Conservation (phyloP, 2,888 invertebrate genomes). For the Hedychridium roseum region DNA sequence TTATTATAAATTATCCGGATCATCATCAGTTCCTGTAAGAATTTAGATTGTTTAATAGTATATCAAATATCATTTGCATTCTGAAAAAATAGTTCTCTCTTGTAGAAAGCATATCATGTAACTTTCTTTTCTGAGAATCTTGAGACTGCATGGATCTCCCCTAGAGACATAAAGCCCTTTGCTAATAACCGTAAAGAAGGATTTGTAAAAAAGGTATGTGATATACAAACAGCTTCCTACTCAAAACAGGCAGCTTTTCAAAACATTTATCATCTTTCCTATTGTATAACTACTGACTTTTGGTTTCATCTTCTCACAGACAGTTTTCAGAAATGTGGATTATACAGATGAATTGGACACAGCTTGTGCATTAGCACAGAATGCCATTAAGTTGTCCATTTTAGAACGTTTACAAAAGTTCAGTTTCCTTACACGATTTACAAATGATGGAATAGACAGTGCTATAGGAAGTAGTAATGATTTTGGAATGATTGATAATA, state of each 20-base stretch:
- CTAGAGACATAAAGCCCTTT: slow-evolving; percentile 58
- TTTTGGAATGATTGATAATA: too few relatives aligned
- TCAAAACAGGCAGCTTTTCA: too few relatives aligned
- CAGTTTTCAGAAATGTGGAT: slow-evolving; percentile 1
- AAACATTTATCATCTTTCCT: too few relatives aligned
- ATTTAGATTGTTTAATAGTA: not conserved
- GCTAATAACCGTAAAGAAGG: not conserved
- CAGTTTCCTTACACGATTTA: slow-evolving; percentile 16
- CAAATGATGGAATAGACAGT: too few relatives aligned
- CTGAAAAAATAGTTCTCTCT: slow-evolving; percentile 36
- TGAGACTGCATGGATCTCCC: slow-evolving; percentile 65
- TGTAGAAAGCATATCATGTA: slow-evolving; percentile 68
- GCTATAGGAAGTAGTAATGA: too few relatives aligned
- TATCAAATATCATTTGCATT: too few relatives aligned
- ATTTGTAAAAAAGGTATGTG: slow-evolving; percentile 18
- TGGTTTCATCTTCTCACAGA: slow-evolving; percentile 18
- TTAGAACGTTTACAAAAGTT: slow-evolving; percentile 27
- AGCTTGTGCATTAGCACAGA: slow-evolving; percentile 18
- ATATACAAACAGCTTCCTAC: too few relatives aligned
- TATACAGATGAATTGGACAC: slow-evolving; percentile 12
- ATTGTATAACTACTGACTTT: too few relatives aligned
- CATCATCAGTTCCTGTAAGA: slow-evolving; percentile 27
- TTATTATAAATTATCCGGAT: slow-evolving; percentile 24
- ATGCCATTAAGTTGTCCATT: slow-evolving; percentile 28
- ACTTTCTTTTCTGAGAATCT: slow-evolving; percentile 66